These are phyloP conservation scores for Tupaia tana DNA, from an alignment of 2,113 vertebrate species.

Conservation along the genomic window DNA sequence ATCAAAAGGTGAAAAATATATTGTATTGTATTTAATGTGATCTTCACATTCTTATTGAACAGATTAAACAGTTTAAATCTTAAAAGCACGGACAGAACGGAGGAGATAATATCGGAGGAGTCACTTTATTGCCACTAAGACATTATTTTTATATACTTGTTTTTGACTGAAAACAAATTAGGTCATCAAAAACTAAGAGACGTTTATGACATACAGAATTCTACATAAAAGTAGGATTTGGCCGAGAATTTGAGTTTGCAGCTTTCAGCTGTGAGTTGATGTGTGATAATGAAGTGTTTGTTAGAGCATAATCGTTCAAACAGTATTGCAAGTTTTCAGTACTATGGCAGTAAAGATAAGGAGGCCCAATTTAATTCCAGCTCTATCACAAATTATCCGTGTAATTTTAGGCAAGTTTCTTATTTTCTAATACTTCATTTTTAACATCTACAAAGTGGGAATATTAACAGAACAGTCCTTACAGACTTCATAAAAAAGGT, in stretches of 20 bases:
- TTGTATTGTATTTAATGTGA: not conserved
- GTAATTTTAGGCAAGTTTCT: not conserved
- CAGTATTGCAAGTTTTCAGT: not conserved
- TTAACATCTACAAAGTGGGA: constrained; percentile 19
- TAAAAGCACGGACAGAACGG: not conserved
- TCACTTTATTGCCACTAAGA: not conserved
- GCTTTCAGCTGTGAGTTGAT: not conserved
- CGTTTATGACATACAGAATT: not conserved
- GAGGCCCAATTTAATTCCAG: not conserved
- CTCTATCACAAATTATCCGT: not conserved
- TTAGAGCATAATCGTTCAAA: not conserved
- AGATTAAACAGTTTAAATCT: not conserved
- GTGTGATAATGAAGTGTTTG: not conserved
- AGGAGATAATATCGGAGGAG: not conserved
- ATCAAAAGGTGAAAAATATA: not conserved
- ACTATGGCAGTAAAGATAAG: not conserved
- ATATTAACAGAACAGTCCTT: not conserved
- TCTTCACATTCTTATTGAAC: not conserved
- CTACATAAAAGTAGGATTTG: not conserved
- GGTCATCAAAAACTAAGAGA: not conserved
- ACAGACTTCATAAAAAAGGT: not conserved
- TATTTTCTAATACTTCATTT: not conserved
- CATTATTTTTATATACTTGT: not conserved
- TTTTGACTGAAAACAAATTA: not conserved
- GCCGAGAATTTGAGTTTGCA: not conserved